A percentile compares a stretch with the other conserved stretches of the same genome.
These are phyloP conservation scores for Drosophila niveifrons DNA, from an alignment of 2,888 invertebrate genomes.

Conservation along the genomic window DNA sequence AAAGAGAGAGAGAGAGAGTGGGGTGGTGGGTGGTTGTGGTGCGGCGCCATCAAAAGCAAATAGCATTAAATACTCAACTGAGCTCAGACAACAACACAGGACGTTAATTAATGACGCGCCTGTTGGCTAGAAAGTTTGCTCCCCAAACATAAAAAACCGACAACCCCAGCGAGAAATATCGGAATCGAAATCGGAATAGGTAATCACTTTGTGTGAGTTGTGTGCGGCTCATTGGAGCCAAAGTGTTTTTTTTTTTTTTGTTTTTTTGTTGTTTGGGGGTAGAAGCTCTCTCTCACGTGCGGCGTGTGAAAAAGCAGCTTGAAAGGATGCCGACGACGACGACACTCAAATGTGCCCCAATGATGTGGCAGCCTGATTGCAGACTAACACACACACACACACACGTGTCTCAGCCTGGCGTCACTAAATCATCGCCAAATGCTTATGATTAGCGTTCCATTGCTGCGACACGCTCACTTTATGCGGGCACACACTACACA, in stretches of 20 bases:
- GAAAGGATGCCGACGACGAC: constrained; percentile 70
- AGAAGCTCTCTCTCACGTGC: constrained; percentile 47
- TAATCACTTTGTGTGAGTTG: constrained; percentile 64
- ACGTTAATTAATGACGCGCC: constrained; percentile 64
- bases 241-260: no score
- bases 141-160: constrained; percentile 45
- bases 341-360: constrained; percentile 5
- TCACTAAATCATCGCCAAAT: constrained; percentile 79
- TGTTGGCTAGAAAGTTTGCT: constrained; percentile 41
- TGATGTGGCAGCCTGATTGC: constrained; percentile 35
- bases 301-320: constrained; percentile 80
- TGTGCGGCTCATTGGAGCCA: constrained; percentile 64
- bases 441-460: constrained; percentile 76
- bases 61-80: constrained; percentile 72
- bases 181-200: constrained; percentile 16
- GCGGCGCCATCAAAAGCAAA: constrained; percentile 73
- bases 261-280: not conserved
- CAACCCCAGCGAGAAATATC: constrained; percentile 10
- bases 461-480: constrained; percentile 64
- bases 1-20: not conserved
- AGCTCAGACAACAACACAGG: constrained; percentile 40
- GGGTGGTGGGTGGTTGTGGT: constrained; percentile 21
- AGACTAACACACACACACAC: constrained; percentile 45
- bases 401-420: constrained; percentile 72
- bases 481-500: constrained; percentile 55